phyloP scores from a whole-genome alignment of 2,797 vertebrate species.

The Danio tinwini region DNA sequence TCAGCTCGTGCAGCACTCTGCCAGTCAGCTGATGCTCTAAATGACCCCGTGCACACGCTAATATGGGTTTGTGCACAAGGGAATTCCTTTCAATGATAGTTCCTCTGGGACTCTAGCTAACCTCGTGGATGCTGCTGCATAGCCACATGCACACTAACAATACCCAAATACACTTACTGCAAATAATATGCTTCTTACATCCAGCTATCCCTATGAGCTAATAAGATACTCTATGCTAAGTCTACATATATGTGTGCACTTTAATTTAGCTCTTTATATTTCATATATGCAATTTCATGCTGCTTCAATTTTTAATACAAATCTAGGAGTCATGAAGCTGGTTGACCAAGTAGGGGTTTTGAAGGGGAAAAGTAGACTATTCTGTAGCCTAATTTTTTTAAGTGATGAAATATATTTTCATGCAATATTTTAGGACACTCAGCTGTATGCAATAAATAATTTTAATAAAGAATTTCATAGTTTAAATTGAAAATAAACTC shows the following conservation, averaged over 20 bases:
- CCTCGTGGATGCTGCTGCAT: conserved; percentile 5
- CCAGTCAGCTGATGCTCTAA: conserved; percentile 38
- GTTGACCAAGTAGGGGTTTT: neutral
- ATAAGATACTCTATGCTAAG: neutral
- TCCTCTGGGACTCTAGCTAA: conserved; percentile 14
- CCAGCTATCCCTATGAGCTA: neutral
- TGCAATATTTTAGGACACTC: neutral
- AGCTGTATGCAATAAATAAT: too few species aligned
- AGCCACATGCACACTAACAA: neutral
- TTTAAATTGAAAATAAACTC: too few species aligned
- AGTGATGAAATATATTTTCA: neutral
- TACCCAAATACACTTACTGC: neutral
- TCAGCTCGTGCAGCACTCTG: conserved; percentile 34
- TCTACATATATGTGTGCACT: neutral
- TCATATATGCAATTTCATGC: neutral
- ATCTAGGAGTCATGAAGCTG: neutral
- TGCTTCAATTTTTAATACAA: neutral
- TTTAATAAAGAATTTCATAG: too few species aligned
- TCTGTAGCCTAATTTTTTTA: neutral
- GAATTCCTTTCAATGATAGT: conserved; percentile 37
- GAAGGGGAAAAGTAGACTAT: neutral
- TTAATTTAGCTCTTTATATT: too few species aligned
- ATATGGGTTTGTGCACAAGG: conserved; percentile 37
- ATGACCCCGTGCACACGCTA: conserved; percentile 7
- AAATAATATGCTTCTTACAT: neutral